Percentiles rank a stretch among this genome's conserved stretches.
Conservation (phyloP, 2,113 vertebrate species). For the Psettodes erumei region DNA sequence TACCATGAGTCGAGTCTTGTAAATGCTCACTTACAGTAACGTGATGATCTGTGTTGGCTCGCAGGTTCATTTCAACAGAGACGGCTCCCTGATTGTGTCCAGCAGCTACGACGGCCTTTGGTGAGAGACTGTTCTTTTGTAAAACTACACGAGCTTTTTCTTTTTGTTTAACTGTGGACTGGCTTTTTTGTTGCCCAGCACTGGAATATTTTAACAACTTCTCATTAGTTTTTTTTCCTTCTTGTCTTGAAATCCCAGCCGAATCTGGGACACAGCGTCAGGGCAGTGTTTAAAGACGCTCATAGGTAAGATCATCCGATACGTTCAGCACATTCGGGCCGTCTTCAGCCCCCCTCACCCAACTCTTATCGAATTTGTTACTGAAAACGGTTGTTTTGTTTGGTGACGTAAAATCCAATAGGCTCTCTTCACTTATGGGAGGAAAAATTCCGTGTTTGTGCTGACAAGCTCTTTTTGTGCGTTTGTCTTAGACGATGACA, state of each 20-base stretch:
- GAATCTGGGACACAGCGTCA: constrained; percentile 99
- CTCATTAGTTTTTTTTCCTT: neutral
- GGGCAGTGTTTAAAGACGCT: constrained; percentile 99
- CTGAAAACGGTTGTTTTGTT: neutral
- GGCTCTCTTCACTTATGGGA: no score
- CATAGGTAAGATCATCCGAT: constrained; percentile 87
- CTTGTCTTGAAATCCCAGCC: constrained; percentile 80
- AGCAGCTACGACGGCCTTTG: constrained; percentile 99
- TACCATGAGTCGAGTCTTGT: no score
- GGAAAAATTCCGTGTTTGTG: no score
- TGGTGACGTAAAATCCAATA: neutral
- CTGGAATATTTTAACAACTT: neutral
- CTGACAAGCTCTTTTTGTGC: constrained; percentile 41
- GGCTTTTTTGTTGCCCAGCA: neutral
- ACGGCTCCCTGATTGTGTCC: constrained; percentile 97
- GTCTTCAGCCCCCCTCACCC: neutral
- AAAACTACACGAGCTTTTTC: no score
- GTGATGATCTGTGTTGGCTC: neutral
- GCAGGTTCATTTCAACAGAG: constrained; percentile 98
- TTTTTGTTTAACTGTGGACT: neutral
- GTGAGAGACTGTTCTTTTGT: constrained; percentile 83
- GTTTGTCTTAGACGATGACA: constrained; percentile 90
- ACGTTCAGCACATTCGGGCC: no score
- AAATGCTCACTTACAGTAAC: neutral
- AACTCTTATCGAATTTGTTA: neutral